phyloP scores from a whole-genome alignment of 2,888 invertebrate genomes.

The Drosophila picticornis region DNA sequence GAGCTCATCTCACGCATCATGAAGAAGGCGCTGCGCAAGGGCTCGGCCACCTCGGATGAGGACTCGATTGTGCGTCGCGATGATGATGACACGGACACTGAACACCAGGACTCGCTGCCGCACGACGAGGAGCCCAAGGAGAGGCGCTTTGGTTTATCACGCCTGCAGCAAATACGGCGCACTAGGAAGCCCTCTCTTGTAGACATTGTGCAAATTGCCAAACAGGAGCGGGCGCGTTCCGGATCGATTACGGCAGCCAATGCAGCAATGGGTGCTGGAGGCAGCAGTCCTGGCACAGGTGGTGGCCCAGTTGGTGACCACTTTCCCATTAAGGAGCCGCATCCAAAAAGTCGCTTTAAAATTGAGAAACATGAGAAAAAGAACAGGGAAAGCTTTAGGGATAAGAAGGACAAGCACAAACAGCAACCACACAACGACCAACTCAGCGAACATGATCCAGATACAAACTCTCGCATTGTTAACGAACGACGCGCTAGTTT shows the following conservation, averaged over 20 bases:
- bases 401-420: constrained; percentile 60
- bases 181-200: constrained; percentile 83
- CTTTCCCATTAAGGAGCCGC: constrained; percentile 68
- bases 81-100: constrained; percentile 89
- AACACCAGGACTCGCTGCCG: constrained; percentile 90
- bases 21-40: constrained; percentile 86
- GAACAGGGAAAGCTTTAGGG: constrained; percentile 54
- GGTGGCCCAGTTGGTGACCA: constrained; percentile 23
- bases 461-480: constrained; percentile 82
- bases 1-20: constrained; percentile 85
- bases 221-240: constrained; percentile 78
- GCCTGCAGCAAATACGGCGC: constrained; percentile 79
- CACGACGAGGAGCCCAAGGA: constrained; percentile 86
- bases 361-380: constrained; percentile 72
- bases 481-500: constrained; percentile 83
- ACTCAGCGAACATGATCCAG: constrained; percentile 80
- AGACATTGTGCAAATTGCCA: constrained; percentile 84
- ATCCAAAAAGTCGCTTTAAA: constrained; percentile 81
- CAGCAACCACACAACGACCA: constrained; percentile 60
- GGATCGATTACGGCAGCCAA: constrained; percentile 53
- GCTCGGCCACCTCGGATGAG: constrained; percentile 87
- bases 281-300: constrained; percentile 31
- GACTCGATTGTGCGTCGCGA: constrained; percentile 84
- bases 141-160: constrained; percentile 73
- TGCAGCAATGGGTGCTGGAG: constrained; percentile 33